These are phyloP conservation scores for Acronicta leporina DNA, from an alignment of 2,888 invertebrate genomes.

Conservation along the genomic window DNA sequence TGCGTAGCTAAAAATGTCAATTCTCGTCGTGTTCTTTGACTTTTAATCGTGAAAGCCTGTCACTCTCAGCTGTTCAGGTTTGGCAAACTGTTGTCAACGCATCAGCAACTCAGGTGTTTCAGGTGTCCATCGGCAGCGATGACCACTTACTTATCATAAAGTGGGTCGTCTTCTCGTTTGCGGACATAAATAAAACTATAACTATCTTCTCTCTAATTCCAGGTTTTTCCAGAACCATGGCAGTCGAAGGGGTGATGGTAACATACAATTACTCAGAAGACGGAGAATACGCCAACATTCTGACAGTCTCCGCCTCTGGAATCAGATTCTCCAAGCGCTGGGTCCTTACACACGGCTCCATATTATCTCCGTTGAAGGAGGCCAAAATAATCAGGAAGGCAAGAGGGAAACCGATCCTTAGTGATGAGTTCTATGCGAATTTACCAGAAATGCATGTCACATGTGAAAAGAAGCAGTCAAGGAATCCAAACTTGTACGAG, in stretches of 20 bases:
- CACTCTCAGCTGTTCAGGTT: no score
- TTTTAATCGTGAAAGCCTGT: no score
- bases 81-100: no score
- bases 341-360: slow-evolving; percentile 87
- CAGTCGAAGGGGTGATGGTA: slow-evolving; percentile 85
- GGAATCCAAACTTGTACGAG: slow-evolving; percentile 68
- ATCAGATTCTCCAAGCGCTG: slow-evolving; percentile 86
- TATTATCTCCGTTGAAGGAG: slow-evolving; percentile 82
- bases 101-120: no score
- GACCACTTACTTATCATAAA: no score
- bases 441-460: slow-evolving; percentile 84
- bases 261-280: slow-evolving; percentile 82
- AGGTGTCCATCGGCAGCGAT: no score
- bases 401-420: slow-evolving; percentile 78
- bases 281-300: slow-evolving; percentile 81
- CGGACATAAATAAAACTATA: no score
- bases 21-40: no score
- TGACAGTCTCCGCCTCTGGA: slow-evolving; percentile 86
- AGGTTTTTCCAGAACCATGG: slow-evolving; percentile 68
- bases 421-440: slow-evolving; percentile 80
- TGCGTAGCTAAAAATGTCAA: no score
- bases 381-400: slow-evolving; percentile 76
- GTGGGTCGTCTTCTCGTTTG: no score
- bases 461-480: slow-evolving; percentile 72
- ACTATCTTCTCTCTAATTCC: neutral